A percentile compares a stretch with the other conserved stretches of the same genome.
phyloP scores from a whole-genome alignment of 2,797 vertebrate species.

The Enoplosus armatus region DNA sequence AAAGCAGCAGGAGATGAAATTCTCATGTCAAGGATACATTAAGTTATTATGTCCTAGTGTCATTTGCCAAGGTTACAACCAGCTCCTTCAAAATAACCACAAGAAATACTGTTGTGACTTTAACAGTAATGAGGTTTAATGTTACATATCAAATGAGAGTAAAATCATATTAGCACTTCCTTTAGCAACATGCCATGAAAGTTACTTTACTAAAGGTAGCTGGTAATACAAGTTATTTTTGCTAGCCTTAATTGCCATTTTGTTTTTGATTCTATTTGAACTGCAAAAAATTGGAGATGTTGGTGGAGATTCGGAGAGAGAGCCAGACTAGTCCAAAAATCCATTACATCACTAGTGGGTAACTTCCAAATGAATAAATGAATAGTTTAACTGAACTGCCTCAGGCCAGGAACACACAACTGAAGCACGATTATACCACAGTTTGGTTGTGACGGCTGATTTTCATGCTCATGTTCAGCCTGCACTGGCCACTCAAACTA shows the following conservation, averaged over 20 bases:
- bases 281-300: not conserved
- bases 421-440: not conserved
- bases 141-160: slow-evolving; percentile 7
- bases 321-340: not conserved
- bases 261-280: not conserved
- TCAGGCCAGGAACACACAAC: not conserved
- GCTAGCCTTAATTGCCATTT: not conserved
- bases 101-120: slow-evolving; percentile 17
- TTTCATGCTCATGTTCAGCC: not conserved
- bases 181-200: not conserved
- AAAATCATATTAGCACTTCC: not conserved
- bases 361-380: not conserved
- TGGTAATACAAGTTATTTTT: not conserved
- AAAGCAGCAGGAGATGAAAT: slow-evolving; percentile 79
- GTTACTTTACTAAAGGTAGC: slow-evolving; percentile 1
- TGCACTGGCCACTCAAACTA: not conserved
- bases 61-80: slow-evolving; percentile 50
- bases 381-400: not conserved
- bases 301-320: not conserved
- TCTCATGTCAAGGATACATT: slow-evolving; percentile 79
- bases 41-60: slow-evolving; percentile 68
- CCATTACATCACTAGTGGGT: not conserved
- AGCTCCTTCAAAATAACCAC: slow-evolving; percentile 28
- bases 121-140: slow-evolving; percentile 17
- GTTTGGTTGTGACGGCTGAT: not conserved